phyloP scores from a whole-genome alignment of 2,888 invertebrate genomes.

The Cloeon dipterum region DNA sequence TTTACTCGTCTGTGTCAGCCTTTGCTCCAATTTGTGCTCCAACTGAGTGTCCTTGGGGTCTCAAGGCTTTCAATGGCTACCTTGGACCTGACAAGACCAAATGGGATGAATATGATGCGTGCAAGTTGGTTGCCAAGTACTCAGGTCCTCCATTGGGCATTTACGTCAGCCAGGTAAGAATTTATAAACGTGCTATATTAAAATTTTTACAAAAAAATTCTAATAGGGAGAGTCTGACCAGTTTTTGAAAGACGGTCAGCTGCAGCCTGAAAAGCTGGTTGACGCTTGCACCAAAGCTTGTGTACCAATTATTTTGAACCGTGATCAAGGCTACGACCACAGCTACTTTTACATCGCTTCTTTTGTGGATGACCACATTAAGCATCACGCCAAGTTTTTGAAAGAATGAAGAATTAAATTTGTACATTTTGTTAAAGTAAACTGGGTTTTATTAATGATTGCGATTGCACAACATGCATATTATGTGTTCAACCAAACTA shows the following conservation, averaged over 20 bases:
- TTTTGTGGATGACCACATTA: constrained; percentile 80
- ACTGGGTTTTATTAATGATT: no score
- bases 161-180: constrained; percentile 67
- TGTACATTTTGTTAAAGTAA: not conserved
- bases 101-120: constrained; percentile 79
- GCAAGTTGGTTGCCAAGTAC: constrained; percentile 56
- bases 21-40: constrained; percentile 93
- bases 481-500: no score
- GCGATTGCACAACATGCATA: no score
- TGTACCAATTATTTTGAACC: constrained; percentile 41
- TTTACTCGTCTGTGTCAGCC: constrained; percentile 73
- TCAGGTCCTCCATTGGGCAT: constrained; percentile 62
- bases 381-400: constrained; percentile 64
- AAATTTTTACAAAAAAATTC: constrained; percentile 2
- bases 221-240: constrained; percentile 59
- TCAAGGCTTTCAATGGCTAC: constrained; percentile 63
- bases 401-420: constrained; percentile 17
- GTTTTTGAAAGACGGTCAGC: constrained; percentile 48
- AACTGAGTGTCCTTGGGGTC: constrained; percentile 61
- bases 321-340: constrained; percentile 80
- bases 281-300: constrained; percentile 40
- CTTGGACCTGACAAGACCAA: constrained; percentile 32
- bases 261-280: constrained; percentile 66
- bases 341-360: constrained; percentile 81
- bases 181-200: no score